phyloP scores from a whole-genome alignment of 2,888 invertebrate genomes.

The Pseudolycoriella hygida region DNA sequence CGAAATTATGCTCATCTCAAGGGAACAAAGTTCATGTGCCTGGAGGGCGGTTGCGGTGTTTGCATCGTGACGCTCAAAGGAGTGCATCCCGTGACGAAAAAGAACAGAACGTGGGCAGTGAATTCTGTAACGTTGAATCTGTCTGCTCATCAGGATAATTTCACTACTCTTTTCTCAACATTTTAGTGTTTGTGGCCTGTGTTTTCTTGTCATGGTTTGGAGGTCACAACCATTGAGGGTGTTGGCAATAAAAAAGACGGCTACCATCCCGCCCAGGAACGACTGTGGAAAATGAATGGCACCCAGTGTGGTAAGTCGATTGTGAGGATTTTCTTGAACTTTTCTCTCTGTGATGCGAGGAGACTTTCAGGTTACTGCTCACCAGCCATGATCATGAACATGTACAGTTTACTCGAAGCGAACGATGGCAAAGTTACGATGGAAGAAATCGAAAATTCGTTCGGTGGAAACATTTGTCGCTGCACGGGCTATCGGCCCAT shows the following conservation, averaged over 20 bases:
- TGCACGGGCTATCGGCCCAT: constrained; percentile 69
- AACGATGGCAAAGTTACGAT: constrained; percentile 35
- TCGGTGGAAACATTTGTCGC: constrained; percentile 61
- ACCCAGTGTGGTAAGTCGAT: constrained; percentile 38
- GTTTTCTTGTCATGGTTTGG: constrained; percentile 39
- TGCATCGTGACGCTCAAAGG: constrained; percentile 29
- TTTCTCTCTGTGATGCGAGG: no score
- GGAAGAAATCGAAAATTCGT: constrained; percentile 53
- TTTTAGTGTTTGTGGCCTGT: constrained; percentile 9
- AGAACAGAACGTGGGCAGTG: constrained; percentile 35
- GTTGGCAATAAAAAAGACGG: constrained; percentile 39
- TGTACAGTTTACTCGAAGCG: constrained; percentile 31
- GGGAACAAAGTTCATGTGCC: constrained; percentile 49
- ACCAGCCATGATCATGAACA: constrained; percentile 38
- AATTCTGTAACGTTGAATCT: constrained; percentile 54
- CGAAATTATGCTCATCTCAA: constrained; percentile 36
- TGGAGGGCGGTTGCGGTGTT: constrained; percentile 49
- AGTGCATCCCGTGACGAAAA: constrained; percentile 31
- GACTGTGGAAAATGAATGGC: constrained; percentile 40
- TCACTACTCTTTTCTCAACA: no score
- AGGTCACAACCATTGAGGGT: constrained; percentile 47
- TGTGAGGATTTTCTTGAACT: no score
- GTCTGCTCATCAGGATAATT: no score
- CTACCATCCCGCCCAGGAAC: constrained; percentile 41
- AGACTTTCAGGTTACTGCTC: constrained; percentile 40